Base-by-base conservation (phyloP, 2,888 invertebrate species). In the Drosophila formosana region DNA sequence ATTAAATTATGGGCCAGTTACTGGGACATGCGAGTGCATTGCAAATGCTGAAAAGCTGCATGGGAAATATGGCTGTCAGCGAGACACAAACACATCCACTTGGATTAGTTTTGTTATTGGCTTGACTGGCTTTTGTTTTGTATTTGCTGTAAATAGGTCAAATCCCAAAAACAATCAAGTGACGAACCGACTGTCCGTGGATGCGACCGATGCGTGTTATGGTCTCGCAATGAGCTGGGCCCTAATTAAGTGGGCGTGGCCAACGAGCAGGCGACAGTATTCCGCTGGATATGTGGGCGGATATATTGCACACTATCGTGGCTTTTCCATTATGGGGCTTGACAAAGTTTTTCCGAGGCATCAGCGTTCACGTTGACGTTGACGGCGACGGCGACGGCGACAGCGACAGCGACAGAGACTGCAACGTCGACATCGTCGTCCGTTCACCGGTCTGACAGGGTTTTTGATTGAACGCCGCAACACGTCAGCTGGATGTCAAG, bases 111-210 rank as follows among this genome's bases (percentile, higher is more conserved):
- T 61, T 37, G 46, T 52, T 64, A 75, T 64, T 67, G 75, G 80
- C 66, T 63, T 63, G 52, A 7, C 39, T 58, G 45, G 75, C 72
- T 70, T 75, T 88, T 83, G 86, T 86, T 85, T 86, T 82, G 78
- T 86, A 86, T 88, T 88, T 58, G 58, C 83, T n/a, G 70, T 66
- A 83, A 88, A 83, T 83, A 72, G 83, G 83, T 88, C 83, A 84
- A 88, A 86, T 89, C 89, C 87, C 83, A 88, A 84, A 84, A 86
- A 84, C 83, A 84, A 84, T 84, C 83, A 88, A 74, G 80, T 62
- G 67, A 69, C 68, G 60, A 37, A 52, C 43, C 34, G 28, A 43
- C 26, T 25, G 43, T 43, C 53, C 30, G 46, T 37, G 23, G 34
- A 34, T 23, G 39, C 13, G 51, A 56, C 11, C 55, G 51, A 57